phyloP scores from a whole-genome alignment of 64 coral and sea anemone species.

The Actinia tenebrosa region DNA sequence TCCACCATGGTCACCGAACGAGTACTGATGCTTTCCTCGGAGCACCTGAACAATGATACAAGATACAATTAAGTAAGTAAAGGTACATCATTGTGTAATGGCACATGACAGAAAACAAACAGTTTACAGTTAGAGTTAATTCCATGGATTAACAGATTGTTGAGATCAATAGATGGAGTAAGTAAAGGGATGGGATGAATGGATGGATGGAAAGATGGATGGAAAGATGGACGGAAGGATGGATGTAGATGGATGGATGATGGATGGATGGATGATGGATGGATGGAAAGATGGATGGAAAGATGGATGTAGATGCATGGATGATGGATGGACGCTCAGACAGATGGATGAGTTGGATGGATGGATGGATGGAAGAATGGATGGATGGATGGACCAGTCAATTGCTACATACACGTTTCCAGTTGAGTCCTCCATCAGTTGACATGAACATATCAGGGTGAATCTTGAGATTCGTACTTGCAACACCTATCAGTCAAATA shows the following conservation, averaged over 20 bases:
- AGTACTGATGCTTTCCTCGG: constrained; percentile 30
- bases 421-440: constrained; percentile 68
- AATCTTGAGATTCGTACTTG: constrained; percentile 84
- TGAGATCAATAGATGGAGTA: too few relatives aligned
- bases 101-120: too few relatives aligned
- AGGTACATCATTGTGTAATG: too few relatives aligned
- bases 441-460: constrained; percentile 78
- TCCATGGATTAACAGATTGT: too few relatives aligned
- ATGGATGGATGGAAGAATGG: neutral
- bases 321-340: neutral
- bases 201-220: neutral
- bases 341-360: too few relatives aligned
- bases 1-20: constrained; percentile 51
- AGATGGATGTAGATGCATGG: neutral
- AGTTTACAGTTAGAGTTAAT: too few relatives aligned
- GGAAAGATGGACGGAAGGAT: neutral
- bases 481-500: constrained; percentile 59
- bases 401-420: constrained; percentile 55
- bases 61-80: neutral
- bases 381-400: neutral
- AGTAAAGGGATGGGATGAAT: too few relatives aligned
- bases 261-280: neutral
- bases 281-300: neutral
- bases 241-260: neutral
- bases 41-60: constrained; percentile 20